Evolutionary conservation across 2,888 invertebrate genomes (phyloP), one percentile per base, ranked within the genome.

Genomic region (Orchesellides sinensis): DNA sequence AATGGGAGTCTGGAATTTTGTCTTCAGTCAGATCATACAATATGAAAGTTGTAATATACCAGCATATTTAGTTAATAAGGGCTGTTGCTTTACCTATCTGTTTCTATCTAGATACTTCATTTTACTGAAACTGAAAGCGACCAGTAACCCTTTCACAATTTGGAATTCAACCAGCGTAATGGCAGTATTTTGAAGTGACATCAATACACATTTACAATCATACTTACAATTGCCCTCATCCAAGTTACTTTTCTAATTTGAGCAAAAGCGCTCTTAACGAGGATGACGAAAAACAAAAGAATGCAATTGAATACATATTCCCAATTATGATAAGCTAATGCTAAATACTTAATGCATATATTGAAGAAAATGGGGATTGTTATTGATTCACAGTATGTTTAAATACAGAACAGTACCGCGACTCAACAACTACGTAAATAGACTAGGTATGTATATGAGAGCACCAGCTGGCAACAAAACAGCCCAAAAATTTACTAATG

Each of bases 141-240:
- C n/a, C n/a, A n/a, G n/a, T n/a, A n/a, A n/a, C n/a, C n/a, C n/a
- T n/a, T n/a, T n/a, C n/a, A n/a, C n/a, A n/a, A 21, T 65, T 52
- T 19, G 61, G n/a, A 29, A 54, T 19, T 19, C 47, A 68, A 47
- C n/a, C n/a, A n/a, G n/a, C n/a, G n/a, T n/a, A n/a, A n/a, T n/a
- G n/a, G n/a, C n/a, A n/a, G 69, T 35, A 72, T 27, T 35, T 40
- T 47, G 21, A 61, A 63, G 63, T 49, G 61, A 49, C 47, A 73
- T 61, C 61, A 32, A 73, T 61, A 61, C 56, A 12, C 49, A 73
- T 63, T n/a, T 63, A 14, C 40, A 63, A 40, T 63, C n/a, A n/a
- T n/a, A n/a, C n/a, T 21, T 52, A 52, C 52, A 52, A 52, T 17
- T 17, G 10, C 35, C 56, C n/a, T n/a, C n/a, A 56, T 54, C 12